Evolutionary conservation across 2,797 vertebrate species (phyloP), one percentile per base, ranked within the genome.

Genomic region (Epinephelus awoara): DNA sequence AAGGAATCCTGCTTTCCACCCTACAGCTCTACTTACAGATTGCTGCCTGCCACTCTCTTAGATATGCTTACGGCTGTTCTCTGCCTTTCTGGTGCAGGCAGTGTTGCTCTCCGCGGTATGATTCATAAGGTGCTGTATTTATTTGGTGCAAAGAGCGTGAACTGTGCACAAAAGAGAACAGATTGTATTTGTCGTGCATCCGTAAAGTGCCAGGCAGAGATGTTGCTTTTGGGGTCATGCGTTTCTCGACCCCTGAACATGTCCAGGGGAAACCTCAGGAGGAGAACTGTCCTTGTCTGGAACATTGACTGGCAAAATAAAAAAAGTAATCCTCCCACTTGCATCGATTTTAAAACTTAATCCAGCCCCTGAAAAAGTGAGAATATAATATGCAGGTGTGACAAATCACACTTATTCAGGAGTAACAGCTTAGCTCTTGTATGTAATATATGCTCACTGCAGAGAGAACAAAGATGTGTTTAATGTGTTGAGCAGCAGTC

Each of bases 91-190:
- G 64, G 85, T 88, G 42, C 84, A 89, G 83, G 63, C 88, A 44
- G 78, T 51, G 75, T 84, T 79, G 79, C 85, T 89, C 87, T 89
- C 82, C 82, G 85, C 25, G 70, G 74, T 75, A 80, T 94, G 93
- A 96, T 94, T 95, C 93, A 94, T 83, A 84, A 93, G 93, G 86
- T 82, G 88, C 78, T 82, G 90, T 89, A 92, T 93, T 94, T 92
- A 94, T 93, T 92, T 91, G 85, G 87, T 92, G 89, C 92, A 94
- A 94, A 93, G 85, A 89, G 90, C 91, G 67, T 94, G 91, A 94
- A 91, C 89, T 50, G 79, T 81, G 87, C 90, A 90, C 92, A 85
- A 93, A 92, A 93, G 86, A 86, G 83, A 93, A 82, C 84, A 92
- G 88, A 94, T 90, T 90, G 85, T 91, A 88, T 92, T 90, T 91